Evolutionary conservation across 2,797 vertebrate species (phyloP), one percentile per base, ranked within the genome.

Genomic region (Chelon labrosus): DNA sequence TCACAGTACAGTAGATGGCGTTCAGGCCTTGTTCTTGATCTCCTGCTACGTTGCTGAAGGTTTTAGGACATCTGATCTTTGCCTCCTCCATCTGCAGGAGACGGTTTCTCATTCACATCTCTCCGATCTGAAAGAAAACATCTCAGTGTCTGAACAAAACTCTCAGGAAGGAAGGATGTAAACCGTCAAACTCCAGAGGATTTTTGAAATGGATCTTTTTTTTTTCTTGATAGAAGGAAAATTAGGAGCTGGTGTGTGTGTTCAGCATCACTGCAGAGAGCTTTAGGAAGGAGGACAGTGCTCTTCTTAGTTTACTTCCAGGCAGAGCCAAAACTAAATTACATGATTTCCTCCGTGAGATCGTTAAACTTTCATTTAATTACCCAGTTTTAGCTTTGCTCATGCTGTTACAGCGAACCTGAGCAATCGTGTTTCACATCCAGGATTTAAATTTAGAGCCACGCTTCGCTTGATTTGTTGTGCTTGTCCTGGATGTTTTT

Each of bases 61-160:
- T 79, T 85, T 82, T 64, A 74, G 50, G 65, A 64, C 60, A 67
- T 80, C 52, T 54, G 80, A 82, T 84, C 64, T 76, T 42, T 63
- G 44, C 20, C 62, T 84, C 49, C n/a, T 86, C 52, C 20, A 59
- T 77, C 61, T 72, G 53, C 59, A 70, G 74, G 60, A 76, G 61
- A 66, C 3, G 12, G 22, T 75, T 53, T 74, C 63, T 53, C 51
- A 77, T 65, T 75, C 63, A 52, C 61, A 42, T 86, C 72, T 86
- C 72, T 79, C 41, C 16, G 53, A 78, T 70, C 14, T 42, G 11
- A 84, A 79, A 67, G 68, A 67, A 82, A 85, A 78, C 61, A 73
- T 55, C 41, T 53, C 51, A 42, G 44, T n/a, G 56, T 66, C 49
- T 10, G 39, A 58, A 56, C 46, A 60, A 65, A 73, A 71, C 42